Percentiles rank a stretch among this genome's conserved stretches.
phyloP scores from a whole-genome alignment of 2,113 vertebrate genomes.

The Gymnarchus niloticus region DNA sequence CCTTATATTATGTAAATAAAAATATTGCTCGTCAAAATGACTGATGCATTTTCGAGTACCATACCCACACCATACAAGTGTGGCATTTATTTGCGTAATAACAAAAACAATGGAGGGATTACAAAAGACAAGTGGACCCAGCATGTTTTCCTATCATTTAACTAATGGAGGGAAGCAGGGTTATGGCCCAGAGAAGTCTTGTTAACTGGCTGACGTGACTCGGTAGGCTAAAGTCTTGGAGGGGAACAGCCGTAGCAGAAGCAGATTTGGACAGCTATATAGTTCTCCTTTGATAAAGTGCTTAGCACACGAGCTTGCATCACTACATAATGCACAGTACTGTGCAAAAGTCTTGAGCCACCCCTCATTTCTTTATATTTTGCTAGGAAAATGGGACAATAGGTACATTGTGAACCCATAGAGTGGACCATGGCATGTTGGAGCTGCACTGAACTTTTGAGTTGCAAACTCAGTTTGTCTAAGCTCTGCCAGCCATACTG shows the following conservation, averaged over 20 bases:
- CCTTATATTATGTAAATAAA: slow-evolving; percentile 28
- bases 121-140: background rate
- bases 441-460: background rate
- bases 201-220: background rate
- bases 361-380: no score
- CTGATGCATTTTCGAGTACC: slow-evolving; percentile 19
- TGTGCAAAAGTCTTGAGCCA: no score
- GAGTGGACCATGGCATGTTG: background rate
- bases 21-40: slow-evolving; percentile 21
- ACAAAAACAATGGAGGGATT: background rate
- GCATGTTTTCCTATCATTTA: background rate
- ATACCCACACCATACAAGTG: background rate
- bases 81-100: background rate
- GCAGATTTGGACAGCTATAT: background rate
- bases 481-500: background rate
- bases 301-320: background rate
- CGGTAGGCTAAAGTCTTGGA: background rate
- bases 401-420: background rate
- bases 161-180: background rate
- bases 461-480: background rate
- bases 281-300: slow-evolving; percentile 13
- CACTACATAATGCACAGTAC: background rate
- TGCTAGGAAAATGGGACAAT: background rate
- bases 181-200: background rate
- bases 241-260: background rate